These are phyloP conservation scores for Orchesella cincta DNA, from an alignment of 1,140 invertebrate species.

Conservation along the genomic window DNA sequence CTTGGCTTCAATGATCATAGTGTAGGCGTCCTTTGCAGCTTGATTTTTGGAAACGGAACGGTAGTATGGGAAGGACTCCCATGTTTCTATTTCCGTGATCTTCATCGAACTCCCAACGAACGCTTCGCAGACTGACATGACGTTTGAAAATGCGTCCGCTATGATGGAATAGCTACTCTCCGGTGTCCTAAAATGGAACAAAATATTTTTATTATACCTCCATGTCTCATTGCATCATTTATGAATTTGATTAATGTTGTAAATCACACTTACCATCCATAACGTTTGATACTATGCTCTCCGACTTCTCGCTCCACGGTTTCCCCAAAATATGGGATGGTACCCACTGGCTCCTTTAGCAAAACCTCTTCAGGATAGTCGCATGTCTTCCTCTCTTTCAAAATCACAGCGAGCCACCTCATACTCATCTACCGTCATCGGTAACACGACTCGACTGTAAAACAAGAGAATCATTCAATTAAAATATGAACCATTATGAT, in stretches of 20 bases:
- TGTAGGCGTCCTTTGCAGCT: not conserved
- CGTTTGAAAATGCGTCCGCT: too few species aligned
- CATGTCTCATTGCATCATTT: too few species aligned
- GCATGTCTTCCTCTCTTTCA: not conserved
- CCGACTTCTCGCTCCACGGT: not conserved
- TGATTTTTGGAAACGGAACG: not conserved
- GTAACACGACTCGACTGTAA: not conserved
- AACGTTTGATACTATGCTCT: not conserved
- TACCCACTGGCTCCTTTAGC: not conserved
- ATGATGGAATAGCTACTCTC: too few species aligned
- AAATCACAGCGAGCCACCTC: not conserved
- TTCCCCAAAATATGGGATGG: not conserved
- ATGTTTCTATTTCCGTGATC: not conserved
- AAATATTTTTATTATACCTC: too few species aligned
- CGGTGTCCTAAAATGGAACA: too few species aligned
- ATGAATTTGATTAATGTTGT: not conserved
- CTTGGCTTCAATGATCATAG: not conserved
- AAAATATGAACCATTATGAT: not conserved
- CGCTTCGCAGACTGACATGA: too few species aligned
- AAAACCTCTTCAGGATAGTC: not conserved
- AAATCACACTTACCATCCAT: conserved; percentile 1
- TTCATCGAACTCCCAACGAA: not conserved
- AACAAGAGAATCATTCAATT: not conserved
- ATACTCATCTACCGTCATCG: not conserved
- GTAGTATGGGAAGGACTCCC: not conserved